Conservation (phyloP, 2,888 invertebrate genomes). For the Griposia aprilina region DNA sequence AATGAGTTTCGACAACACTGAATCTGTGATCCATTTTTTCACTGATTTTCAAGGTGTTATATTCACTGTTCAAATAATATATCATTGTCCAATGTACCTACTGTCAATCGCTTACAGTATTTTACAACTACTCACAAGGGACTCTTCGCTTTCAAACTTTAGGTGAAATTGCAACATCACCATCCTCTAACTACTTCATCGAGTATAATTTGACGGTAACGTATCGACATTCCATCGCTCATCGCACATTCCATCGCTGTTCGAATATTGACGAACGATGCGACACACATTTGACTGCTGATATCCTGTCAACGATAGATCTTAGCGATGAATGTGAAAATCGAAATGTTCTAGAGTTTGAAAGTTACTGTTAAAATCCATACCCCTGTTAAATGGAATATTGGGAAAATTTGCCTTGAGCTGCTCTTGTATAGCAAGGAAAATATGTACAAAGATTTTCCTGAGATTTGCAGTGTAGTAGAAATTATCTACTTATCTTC, state of each 20-base stretch:
- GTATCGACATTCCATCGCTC: slow-evolving; percentile 34
- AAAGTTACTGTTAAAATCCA: not conserved
- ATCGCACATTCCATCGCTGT: slow-evolving; percentile 7
- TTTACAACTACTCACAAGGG: not conserved
- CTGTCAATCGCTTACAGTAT: not conserved
- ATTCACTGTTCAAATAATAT: not conserved
- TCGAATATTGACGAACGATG: slow-evolving; percentile 6
- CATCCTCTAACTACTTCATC: not conserved
- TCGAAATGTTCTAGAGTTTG: not conserved
- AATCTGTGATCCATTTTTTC: not conserved
- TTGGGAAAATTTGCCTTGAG: not conserved
- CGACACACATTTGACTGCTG: slow-evolving; percentile 39
- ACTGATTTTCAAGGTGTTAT: not conserved
- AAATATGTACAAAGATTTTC: not conserved
- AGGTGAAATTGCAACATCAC: not conserved
- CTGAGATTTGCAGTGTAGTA: not conserved
- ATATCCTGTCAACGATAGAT: slow-evolving; percentile 3
- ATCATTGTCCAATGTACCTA: not conserved
- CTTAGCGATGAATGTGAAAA: not conserved
- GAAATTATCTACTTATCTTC: not conserved
- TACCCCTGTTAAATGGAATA: not conserved
- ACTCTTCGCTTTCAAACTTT: not conserved
- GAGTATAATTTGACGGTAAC: slow-evolving; percentile 37
- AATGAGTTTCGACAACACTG: not conserved
- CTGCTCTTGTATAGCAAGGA: not conserved